Evolutionary conservation across 2,113 vertebrate genomes (phyloP).

Genomic region (Cromileptes altivelis): DNA sequence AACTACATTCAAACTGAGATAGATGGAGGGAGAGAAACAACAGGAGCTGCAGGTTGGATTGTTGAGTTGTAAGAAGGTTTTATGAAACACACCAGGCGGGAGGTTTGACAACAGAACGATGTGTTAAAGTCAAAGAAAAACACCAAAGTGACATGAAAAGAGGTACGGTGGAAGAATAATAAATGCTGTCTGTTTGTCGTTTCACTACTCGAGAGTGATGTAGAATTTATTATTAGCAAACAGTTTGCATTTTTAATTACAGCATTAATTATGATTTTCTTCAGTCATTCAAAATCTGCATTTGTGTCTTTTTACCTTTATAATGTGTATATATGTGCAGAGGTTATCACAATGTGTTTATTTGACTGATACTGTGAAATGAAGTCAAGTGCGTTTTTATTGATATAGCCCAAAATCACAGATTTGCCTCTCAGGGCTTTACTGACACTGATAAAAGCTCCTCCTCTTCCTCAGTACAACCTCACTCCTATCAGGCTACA

Average conservation of each 20-base stretch:
- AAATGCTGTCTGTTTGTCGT: not conserved
- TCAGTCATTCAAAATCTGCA: not conserved
- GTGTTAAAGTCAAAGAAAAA: slow-evolving; percentile 53
- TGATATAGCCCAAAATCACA: not conserved
- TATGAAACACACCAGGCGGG: slow-evolving; percentile 49
- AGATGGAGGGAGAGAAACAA: slow-evolving; percentile 3
- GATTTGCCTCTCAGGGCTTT: not conserved
- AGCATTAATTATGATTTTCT: not conserved
- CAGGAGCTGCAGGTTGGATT: slow-evolving; percentile 14
- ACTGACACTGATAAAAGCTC: not conserved
- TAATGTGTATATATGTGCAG: not conserved
- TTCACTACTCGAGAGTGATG: not conserved
- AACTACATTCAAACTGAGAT: slow-evolving; percentile 27
- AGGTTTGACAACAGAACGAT: slow-evolving; percentile 49
- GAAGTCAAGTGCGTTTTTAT: not conserved
- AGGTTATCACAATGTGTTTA: not conserved
- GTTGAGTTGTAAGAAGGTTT: slow-evolving; percentile 34
- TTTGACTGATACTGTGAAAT: not conserved
- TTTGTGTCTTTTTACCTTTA: not conserved
- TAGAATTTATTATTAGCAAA: not conserved
- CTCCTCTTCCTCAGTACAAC: not conserved
- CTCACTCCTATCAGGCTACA: not conserved
- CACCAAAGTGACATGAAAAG: slow-evolving; percentile 31
- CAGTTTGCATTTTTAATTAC: not conserved
- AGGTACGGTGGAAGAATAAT: slow-evolving; percentile 14